Evolutionary conservation across 2,113 vertebrate species (phyloP).

Genomic region (Eulemur macaco): DNA sequence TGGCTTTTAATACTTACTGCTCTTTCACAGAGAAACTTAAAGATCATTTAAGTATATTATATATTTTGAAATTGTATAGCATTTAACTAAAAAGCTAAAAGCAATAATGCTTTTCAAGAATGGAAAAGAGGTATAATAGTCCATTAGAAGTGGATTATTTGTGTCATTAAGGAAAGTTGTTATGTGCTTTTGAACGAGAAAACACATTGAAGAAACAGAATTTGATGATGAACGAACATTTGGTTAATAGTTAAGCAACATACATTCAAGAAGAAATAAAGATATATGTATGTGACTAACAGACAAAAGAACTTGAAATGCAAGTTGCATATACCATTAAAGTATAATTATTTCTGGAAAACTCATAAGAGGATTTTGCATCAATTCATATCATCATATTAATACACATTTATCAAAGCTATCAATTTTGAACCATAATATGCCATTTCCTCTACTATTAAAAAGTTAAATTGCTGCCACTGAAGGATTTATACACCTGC

Average conservation of each 20-base stretch:
- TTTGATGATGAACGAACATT: conserved; percentile 60
- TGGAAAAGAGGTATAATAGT: conserved; percentile 38
- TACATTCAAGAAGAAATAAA: conserved; percentile 45
- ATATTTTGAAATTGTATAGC: conserved; percentile 46
- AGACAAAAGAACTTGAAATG: conserved; percentile 59
- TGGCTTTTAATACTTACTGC: background rate
- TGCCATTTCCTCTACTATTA: background rate
- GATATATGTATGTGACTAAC: background rate
- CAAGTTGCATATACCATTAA: conserved; percentile 38
- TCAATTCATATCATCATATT: conserved; percentile 24
- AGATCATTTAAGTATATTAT: background rate
- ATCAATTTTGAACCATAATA: conserved; percentile 21
- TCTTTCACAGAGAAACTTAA: conserved; percentile 58
- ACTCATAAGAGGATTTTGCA: background rate
- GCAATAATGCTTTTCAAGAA: conserved; percentile 38
- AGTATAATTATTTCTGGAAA: conserved; percentile 1
- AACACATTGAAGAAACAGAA: conserved; percentile 60
- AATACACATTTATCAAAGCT: conserved; percentile 47
- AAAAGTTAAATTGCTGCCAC: conserved; percentile 47
- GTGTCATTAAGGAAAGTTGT: conserved; percentile 62
- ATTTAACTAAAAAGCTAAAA: conserved; percentile 57
- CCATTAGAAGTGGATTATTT: conserved; percentile 64
- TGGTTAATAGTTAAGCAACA: conserved; percentile 59
- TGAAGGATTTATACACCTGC: conserved; percentile 47
- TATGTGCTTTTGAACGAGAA: conserved; percentile 61